phyloP scores from a whole-genome alignment of 2,113 vertebrate genomes.

The Rhombomys opimus region DNA sequence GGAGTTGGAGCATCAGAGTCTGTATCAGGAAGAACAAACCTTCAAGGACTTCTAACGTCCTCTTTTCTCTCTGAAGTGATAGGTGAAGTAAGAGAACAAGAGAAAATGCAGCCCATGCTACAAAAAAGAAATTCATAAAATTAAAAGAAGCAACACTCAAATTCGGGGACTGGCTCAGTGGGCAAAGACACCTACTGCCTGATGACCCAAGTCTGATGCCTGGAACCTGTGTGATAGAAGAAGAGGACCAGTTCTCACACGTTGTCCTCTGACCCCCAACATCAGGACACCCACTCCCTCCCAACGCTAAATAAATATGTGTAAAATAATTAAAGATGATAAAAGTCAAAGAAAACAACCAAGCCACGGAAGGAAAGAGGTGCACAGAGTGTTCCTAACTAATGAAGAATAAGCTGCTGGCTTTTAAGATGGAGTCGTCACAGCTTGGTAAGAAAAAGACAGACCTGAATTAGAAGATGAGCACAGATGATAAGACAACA shows the following conservation, averaged over 20 bases:
- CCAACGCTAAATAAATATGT: not conserved
- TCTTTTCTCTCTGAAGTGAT: not conserved
- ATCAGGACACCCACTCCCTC: not conserved
- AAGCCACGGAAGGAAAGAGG: not conserved
- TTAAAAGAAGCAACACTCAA: not conserved
- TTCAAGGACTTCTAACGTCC: not conserved
- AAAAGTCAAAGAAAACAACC: not conserved
- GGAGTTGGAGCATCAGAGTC: not conserved
- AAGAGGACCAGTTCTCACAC: not conserved
- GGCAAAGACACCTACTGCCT: not conserved
- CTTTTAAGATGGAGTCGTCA: not conserved
- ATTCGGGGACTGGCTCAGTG: not conserved
- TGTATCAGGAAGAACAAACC: not conserved
- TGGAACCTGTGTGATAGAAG: not conserved
- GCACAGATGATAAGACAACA: not conserved
- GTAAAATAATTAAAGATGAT: not conserved
- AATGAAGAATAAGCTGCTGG: not conserved
- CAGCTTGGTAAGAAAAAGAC: not conserved
- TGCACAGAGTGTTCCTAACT: not conserved
- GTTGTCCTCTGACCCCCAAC: not conserved
- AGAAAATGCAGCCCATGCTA: not conserved
- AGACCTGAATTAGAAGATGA: not conserved
- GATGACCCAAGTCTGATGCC: not conserved
- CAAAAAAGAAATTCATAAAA: not conserved
- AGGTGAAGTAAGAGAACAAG: not conserved